Evolutionary conservation across 2,888 invertebrate genomes (phyloP).

Genomic region (Ectobius pallidus): DNA sequence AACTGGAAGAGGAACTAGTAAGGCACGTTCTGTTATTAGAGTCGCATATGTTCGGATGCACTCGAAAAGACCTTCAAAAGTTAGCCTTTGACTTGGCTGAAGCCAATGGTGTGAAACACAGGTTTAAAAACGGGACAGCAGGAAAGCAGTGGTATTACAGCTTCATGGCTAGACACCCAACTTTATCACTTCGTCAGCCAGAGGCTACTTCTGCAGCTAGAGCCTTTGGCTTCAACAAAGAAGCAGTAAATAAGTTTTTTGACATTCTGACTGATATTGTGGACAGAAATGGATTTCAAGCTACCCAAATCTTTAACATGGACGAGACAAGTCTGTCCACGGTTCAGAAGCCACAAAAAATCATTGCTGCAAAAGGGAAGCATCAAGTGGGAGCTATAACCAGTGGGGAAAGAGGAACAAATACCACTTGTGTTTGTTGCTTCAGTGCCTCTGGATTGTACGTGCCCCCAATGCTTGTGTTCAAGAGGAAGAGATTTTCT

Average conservation of each 20-base stretch:
- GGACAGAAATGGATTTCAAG: neutral
- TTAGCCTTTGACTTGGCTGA: too few relatives aligned
- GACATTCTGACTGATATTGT: neutral
- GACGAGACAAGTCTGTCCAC: neutral
- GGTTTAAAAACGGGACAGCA: too few relatives aligned
- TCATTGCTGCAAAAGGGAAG: neutral
- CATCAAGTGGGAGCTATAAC: conserved; percentile 37
- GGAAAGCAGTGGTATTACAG: neutral
- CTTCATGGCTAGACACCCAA: neutral
- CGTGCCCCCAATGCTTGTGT: conserved; percentile 51
- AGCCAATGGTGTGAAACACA: too few relatives aligned
- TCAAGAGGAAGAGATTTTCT: conserved; percentile 49
- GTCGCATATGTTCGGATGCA: too few relatives aligned
- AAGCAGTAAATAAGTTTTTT: neutral
- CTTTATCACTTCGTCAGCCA: neutral
- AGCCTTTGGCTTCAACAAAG: neutral
- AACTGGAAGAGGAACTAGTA: too few relatives aligned
- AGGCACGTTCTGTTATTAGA: too few relatives aligned
- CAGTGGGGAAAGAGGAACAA: conserved; percentile 50
- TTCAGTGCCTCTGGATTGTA: conserved; percentile 49
- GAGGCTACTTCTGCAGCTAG: neutral
- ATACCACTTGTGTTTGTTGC: conserved; percentile 48
- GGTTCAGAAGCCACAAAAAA: neutral
- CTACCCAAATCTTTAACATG: neutral
- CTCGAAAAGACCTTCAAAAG: too few relatives aligned